Evolutionary conservation across 2,113 vertebrate species (phyloP).

Genomic region (Patagioenas fasciata): DNA sequence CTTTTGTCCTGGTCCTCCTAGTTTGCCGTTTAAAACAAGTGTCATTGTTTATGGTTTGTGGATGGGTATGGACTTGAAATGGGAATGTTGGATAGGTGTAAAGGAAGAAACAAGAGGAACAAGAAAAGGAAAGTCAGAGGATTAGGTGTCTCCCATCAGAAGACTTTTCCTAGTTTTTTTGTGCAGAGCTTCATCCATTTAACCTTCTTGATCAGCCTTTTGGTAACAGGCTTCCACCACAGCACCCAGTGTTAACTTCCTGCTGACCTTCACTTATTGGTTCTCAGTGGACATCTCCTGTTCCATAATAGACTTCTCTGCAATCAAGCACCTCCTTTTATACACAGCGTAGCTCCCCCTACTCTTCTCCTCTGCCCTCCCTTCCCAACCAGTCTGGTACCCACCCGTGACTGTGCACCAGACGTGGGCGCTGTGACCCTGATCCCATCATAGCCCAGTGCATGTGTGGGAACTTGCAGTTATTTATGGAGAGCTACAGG

Average conservation of each 20-base stretch:
- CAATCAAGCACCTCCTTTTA: background rate
- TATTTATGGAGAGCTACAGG: background rate
- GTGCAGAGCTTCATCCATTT: background rate
- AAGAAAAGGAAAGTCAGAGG: background rate
- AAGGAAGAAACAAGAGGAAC: background rate
- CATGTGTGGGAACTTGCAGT: background rate
- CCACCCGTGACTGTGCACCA: background rate
- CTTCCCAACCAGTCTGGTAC: background rate
- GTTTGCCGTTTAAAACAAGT: background rate
- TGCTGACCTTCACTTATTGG: background rate
- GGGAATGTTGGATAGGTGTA: background rate
- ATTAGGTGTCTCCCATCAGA: background rate
- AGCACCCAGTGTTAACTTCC: background rate
- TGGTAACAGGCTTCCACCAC: background rate
- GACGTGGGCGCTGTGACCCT: background rate
- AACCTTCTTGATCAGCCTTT: background rate
- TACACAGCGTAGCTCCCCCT: fast-evolving
- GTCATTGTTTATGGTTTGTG: background rate
- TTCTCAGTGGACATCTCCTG: background rate
- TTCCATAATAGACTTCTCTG: background rate
- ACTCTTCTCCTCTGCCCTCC: background rate
- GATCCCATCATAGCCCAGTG: background rate
- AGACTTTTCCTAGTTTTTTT: background rate
- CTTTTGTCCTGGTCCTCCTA: background rate
- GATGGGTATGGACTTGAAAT: background rate